Percentiles rank a stretch among this genome's conserved stretches.
These are phyloP conservation scores for Drosophila ficusphila DNA, from an alignment of 1,140 invertebrate species.

Conservation along the genomic window DNA sequence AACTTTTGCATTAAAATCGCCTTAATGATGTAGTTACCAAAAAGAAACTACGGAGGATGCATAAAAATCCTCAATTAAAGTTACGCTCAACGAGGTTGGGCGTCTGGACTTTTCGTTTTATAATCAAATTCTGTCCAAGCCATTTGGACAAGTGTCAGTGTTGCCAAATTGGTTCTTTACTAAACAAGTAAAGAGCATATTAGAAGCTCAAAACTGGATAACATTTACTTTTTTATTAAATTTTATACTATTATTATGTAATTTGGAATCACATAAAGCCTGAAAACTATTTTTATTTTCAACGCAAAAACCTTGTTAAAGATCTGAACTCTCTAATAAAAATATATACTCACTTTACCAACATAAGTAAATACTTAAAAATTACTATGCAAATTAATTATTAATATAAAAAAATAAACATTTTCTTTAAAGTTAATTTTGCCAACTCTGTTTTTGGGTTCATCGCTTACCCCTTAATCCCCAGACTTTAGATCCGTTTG, in stretches of 20 bases:
- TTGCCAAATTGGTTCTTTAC: neutral
- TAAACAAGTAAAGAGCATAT: no score
- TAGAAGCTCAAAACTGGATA: no score
- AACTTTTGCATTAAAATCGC: conserved; percentile 46
- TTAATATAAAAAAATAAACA: no score
- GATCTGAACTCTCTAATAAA: no score
- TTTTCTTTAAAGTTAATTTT: no score
- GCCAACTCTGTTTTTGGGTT: neutral
- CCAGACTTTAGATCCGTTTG: neutral
- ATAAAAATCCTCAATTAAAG: conserved; percentile 45
- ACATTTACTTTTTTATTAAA: no score
- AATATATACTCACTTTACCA: neutral
- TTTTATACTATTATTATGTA: neutral
- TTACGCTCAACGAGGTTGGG: conserved; percentile 31
- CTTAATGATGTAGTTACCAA: conserved; percentile 30
- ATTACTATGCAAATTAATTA: no score
- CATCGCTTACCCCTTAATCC: neutral
- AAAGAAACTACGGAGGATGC: neutral
- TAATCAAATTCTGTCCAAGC: conserved; percentile 47
- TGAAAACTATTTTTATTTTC: no score
- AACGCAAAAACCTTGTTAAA: no score
- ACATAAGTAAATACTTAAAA: no score
- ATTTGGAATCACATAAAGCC: no score
- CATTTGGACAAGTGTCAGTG: neutral
- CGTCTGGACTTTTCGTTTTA: conserved; percentile 17